Evolutionary conservation across 2,113 vertebrate species (phyloP), one percentile per base, ranked within the genome.

Genomic region (Caretta caretta): DNA sequence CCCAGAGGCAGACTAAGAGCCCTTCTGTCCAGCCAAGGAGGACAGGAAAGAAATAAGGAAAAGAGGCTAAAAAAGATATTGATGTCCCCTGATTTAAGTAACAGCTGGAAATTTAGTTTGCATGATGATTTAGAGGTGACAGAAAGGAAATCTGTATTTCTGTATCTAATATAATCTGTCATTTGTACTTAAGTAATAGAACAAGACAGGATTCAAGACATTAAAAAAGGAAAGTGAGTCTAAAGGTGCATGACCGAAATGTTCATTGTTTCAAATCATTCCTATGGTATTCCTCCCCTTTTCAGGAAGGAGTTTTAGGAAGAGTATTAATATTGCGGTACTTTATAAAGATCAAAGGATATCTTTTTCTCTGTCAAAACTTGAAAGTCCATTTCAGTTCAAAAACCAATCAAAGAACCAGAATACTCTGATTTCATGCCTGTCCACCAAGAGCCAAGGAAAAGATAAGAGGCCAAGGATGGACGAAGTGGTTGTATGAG

Each of bases 111-210:
- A 93, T 93, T 92, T 96, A 97, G 95, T 97, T 96, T 95, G 96
- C 92, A 93, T 93, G 92, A 88, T 97, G 97, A 97, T 97, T 98
- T 97, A 89, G 93, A 89, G 56, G 83, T 97, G 96, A 95, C 95
- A 95, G 94, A 96, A 95, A 95, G 92, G 92, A 91, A 97, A 97
- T 95, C 94, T 92, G 51, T 97, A 85, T 96, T 97, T 97, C 92
- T 96, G 93, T 93, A 90, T 95, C 94, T 92, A 94, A 91, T 96
- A 95, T 94, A 96, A 93, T 93, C 92, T 97, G 96, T 97, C 96
- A 97, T 91, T 97, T 96, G 88, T 92, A 88, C 83, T 97, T 97
- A 92, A 97, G 96, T 79, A 82, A 76, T 69, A 93, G 92, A 95
- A 80, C 90, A 92, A 95, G 90, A 76, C 87, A 95, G 90, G 86